These are phyloP conservation scores for Pantherophis guttatus DNA, from an alignment of 2,113 vertebrate genomes.

Conservation along the genomic window DNA sequence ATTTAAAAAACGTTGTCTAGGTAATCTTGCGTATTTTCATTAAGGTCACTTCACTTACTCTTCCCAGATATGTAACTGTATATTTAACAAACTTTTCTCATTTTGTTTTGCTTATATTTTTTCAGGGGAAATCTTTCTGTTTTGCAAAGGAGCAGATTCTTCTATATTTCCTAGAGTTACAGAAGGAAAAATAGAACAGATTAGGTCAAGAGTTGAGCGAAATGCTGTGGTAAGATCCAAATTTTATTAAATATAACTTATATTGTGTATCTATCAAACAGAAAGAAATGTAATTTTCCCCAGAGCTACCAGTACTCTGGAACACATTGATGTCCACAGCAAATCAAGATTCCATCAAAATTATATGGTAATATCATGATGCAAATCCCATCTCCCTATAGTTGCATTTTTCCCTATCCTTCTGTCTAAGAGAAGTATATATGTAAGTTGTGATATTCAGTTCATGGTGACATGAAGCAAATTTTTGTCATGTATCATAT, in stretches of 20 bases:
- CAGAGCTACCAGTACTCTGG: background rate
- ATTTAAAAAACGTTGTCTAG: background rate
- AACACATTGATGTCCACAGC: background rate
- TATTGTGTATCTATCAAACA: background rate
- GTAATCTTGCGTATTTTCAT: background rate
- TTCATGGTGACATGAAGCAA: background rate
- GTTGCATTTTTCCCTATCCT: background rate
- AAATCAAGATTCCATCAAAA: background rate
- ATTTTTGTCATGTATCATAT: background rate
- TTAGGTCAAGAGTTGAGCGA: slow-evolving; percentile 86
- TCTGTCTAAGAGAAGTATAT: background rate
- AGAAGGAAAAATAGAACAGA: slow-evolving; percentile 90
- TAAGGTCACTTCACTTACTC: background rate
- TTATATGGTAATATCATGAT: background rate
- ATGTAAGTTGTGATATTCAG: background rate
- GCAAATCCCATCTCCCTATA: background rate
- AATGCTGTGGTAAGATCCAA: slow-evolving; percentile 89
- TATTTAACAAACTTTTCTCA: slow-evolving; percentile 22
- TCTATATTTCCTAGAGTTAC: slow-evolving; percentile 91
- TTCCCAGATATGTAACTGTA: background rate
- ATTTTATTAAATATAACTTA: background rate
- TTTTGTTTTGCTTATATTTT: slow-evolving; percentile 4
- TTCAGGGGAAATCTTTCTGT: slow-evolving; percentile 87
- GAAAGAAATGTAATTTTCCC: background rate
- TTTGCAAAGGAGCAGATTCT: slow-evolving; percentile 97